phyloP scores from a whole-genome alignment of 1,140 invertebrate genomes.

The Neomicropteryx cornuta region DNA sequence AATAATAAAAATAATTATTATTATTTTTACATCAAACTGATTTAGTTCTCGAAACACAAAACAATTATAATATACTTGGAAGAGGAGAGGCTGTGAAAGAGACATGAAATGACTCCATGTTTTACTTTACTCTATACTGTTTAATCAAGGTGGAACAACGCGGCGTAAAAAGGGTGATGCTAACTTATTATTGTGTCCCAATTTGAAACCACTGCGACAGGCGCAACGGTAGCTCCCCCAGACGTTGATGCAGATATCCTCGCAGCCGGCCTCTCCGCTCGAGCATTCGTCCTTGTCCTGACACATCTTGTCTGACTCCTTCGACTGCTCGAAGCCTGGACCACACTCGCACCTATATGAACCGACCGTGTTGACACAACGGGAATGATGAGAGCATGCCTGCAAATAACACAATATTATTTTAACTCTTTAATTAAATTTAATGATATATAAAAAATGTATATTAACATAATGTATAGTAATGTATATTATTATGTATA shows the following conservation, averaged over 20 bases:
- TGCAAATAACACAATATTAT: constrained; percentile 18
- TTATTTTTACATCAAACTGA: no score
- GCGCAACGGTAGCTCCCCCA: constrained; percentile 74
- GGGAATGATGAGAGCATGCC: constrained; percentile 44
- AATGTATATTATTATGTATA: no score
- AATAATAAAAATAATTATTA: no score
- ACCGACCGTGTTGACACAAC: constrained; percentile 71
- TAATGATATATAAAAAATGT: no score
- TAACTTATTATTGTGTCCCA: constrained; percentile 60
- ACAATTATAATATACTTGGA: no score
- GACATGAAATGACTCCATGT: no score
- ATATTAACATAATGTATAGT: no score
- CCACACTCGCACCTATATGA: constrained; percentile 73
- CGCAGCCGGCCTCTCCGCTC: constrained; percentile 52
- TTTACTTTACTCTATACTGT: no score
- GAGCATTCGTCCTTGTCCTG: constrained; percentile 58
- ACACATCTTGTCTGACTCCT: constrained; percentile 41
- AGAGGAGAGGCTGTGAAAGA: no score
- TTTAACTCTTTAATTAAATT: not conserved
- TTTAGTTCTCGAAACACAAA: no score
- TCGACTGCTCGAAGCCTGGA: constrained; percentile 54
- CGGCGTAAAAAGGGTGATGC: no score
- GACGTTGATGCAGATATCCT: constrained; percentile 74
- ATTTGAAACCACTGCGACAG: constrained; percentile 60
- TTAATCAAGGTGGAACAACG: no score